phyloP scores from a whole-genome alignment of 2,888 invertebrate species.

The Polylopha cassiicola region DNA sequence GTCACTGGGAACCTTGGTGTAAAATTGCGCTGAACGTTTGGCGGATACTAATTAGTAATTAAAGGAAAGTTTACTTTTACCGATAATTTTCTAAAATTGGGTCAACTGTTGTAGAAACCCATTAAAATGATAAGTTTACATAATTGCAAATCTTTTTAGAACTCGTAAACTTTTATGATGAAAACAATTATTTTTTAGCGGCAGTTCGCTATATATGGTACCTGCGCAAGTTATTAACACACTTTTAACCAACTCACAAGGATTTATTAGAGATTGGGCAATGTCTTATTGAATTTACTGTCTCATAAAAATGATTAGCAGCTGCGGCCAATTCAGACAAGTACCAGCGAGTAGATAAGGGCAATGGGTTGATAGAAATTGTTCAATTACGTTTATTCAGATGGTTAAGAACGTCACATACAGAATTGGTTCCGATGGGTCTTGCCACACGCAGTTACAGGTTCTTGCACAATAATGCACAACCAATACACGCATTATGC shows the following conservation, averaged over 20 bases:
- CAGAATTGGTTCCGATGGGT: conserved; percentile 54
- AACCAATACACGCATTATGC: no score
- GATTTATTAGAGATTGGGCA: conserved; percentile 7
- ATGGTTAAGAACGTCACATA: conserved; percentile 71
- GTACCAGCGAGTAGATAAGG: conserved; percentile 54
- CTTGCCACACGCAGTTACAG: conserved; percentile 48
- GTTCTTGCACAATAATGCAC: conserved; percentile 13
- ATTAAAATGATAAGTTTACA: no score
- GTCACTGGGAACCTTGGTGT: conserved; percentile 23
- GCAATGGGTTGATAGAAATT: conserved; percentile 71
- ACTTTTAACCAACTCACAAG: no score
- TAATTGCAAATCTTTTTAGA: no score
- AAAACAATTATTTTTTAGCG: no score
- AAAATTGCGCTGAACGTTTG: conserved; percentile 9
- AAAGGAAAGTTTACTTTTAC: no score
- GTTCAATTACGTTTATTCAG: conserved; percentile 72
- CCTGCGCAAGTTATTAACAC: no score
- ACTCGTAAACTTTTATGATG: no score
- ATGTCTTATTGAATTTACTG: conserved; percentile 38
- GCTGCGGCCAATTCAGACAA: conserved; percentile 48
- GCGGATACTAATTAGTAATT: not conserved
- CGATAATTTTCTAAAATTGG: no score
- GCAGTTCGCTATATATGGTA: no score
- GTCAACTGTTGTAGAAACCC: no score
- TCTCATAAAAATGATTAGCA: conserved; percentile 54